These are phyloP conservation scores for Amphiura filiformis DNA, from an alignment of 35 echinoderm and acorn worm species.

Conservation along the genomic window DNA sequence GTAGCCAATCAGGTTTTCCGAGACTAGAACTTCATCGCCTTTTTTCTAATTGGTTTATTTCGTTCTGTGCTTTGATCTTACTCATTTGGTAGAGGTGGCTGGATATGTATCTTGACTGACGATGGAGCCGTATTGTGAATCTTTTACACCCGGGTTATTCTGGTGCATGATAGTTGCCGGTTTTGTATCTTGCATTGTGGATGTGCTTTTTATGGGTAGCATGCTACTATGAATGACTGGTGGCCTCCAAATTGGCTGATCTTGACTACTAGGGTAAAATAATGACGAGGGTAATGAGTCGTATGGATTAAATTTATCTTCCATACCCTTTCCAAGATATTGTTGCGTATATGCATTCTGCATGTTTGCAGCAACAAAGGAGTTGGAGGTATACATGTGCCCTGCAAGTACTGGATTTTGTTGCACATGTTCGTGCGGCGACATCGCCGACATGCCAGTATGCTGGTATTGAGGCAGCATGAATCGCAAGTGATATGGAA, in stretches of 20 bases:
- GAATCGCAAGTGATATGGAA: conserved; percentile 44
- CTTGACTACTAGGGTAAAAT: background rate
- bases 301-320: conserved; percentile 25
- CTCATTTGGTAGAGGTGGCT: conserved; percentile 43
- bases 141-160: background rate
- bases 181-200: background rate
- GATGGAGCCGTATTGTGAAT: too few relatives aligned
- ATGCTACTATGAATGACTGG: conserved; percentile 60
- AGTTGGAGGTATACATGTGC: conserved; percentile 44
- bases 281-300: background rate
- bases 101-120: background rate
- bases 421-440: conserved; percentile 46
- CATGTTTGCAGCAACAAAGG: conserved; percentile 18
- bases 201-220: conserved; percentile 2
- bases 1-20: too few relatives aligned
- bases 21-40: too few relatives aligned
- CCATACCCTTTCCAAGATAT: conserved; percentile 36
- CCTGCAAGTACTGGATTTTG: conserved; percentile 45
- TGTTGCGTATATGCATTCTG: conserved; percentile 57
- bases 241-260: conserved; percentile 52
- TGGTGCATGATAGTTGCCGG: background rate
- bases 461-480: conserved; percentile 34
- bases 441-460: conserved; percentile 45
- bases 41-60: too few relatives aligned
- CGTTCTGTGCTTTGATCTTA: conserved; percentile 83